Percentiles rank a stretch among this genome's conserved stretches.
Conservation (phyloP, 2,797 vertebrate species). For the Myotis vivesi region DNA sequence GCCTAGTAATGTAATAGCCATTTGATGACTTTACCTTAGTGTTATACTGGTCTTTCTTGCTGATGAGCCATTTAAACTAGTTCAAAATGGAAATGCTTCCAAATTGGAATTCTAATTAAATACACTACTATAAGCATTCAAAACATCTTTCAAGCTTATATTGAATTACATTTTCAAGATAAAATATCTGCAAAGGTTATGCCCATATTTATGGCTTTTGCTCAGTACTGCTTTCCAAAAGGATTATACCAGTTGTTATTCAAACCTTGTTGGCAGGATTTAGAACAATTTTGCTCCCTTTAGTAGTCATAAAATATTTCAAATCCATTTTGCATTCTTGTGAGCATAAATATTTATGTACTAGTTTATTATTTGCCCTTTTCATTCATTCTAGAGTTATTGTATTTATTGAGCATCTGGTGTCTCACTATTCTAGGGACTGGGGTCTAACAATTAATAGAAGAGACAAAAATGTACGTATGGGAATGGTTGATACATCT, state of each 20-base stretch:
- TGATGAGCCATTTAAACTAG: neutral
- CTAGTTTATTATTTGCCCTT: neutral
- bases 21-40: slow-evolving; percentile 3
- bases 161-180: slow-evolving; percentile 36
- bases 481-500: neutral
- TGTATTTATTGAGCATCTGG: neutral
- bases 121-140: neutral
- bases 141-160: neutral
- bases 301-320: slow-evolving; percentile 31
- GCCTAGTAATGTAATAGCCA: neutral
- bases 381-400: slow-evolving; percentile 34
- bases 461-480: slow-evolving; percentile 17
- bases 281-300: slow-evolving; percentile 22
- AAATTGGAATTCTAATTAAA: neutral
- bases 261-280: slow-evolving; percentile 13
- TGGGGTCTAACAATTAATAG: neutral
- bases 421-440: neutral
- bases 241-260: slow-evolving; percentile 5
- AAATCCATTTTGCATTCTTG: slow-evolving; percentile 1
- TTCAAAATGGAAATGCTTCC: slow-evolving; percentile 27
- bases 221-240: slow-evolving; percentile 23
- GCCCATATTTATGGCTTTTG: neutral
- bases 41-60: neutral
- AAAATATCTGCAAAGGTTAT: neutral
- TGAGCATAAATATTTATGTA: neutral